A percentile compares a stretch with the other conserved stretches of the same genome.
Conservation (phyloP, 2,797 vertebrate genomes). For the Pitangus sulphuratus region DNA sequence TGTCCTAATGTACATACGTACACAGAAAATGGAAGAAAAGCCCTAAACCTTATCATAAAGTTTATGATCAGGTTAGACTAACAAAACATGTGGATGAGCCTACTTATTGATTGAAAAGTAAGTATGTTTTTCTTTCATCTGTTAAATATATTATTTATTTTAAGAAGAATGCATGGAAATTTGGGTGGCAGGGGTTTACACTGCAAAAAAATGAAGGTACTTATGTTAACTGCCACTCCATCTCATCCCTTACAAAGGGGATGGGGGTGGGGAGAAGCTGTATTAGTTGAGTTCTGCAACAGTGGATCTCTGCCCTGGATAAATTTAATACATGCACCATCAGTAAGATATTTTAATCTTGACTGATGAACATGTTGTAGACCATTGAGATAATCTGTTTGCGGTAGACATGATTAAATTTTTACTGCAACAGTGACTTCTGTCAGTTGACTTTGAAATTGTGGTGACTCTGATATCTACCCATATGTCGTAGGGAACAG, state of each 20-base stretch:
- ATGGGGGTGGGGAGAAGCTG: background rate
- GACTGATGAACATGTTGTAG: background rate
- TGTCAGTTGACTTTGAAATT: conserved; percentile 10
- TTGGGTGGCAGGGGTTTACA: background rate
- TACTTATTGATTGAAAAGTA: background rate
- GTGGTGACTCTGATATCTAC: background rate
- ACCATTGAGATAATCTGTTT: background rate
- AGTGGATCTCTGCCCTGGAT: background rate
- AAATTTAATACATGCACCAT: background rate
- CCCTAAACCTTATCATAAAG: background rate
- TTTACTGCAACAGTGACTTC: conserved; percentile 29
- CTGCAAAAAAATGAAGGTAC: background rate
- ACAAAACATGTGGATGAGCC: background rate
- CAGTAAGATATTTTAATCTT: conserved; percentile 1
- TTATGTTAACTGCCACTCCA: background rate
- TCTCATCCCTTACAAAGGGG: background rate
- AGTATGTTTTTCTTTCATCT: background rate
- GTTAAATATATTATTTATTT: background rate
- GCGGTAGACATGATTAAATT: background rate
- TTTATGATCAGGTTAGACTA: background rate
- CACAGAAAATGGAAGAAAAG: background rate
- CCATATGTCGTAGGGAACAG: background rate
- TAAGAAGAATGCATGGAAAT: background rate
- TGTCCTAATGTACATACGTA: background rate
- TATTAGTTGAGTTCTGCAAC: background rate